A percentile compares a stretch with the other conserved stretches of the same genome.
phyloP scores from a whole-genome alignment of 23 tunicate species.

The Oikopleura vanhoeffeni region DNA sequence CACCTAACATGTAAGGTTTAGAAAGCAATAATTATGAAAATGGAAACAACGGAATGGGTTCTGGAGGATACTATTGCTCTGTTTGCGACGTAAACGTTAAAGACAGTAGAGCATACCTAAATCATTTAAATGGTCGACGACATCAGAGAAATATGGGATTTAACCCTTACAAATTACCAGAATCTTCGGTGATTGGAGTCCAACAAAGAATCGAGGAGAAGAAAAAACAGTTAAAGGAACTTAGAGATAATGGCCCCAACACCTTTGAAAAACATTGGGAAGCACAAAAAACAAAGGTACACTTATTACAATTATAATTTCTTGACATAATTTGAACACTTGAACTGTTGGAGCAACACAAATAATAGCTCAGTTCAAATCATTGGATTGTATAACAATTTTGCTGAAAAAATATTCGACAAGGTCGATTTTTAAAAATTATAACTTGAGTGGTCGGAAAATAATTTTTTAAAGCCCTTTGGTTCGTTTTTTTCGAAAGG shows the following conservation, averaged over 20 bases:
- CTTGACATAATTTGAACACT: too few species aligned
- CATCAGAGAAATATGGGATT: slow-evolving; percentile 14
- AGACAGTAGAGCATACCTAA: background rate
- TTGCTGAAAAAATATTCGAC: too few species aligned
- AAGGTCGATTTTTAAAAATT: too few species aligned
- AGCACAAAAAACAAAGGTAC: background rate
- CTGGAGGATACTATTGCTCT: slow-evolving; percentile 10
- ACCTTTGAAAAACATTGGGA: slow-evolving; percentile 5
- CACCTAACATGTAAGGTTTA: too few species aligned
- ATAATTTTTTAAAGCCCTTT: too few species aligned
- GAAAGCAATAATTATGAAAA: background rate
- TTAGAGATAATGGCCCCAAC: background rate
- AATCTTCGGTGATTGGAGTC: background rate
- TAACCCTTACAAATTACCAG: slow-evolving; percentile 13
- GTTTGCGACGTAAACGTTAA: slow-evolving; percentile 7
- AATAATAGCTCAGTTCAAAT: too few species aligned
- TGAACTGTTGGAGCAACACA: too few species aligned
- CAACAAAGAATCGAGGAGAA: background rate
- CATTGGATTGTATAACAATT: too few species aligned
- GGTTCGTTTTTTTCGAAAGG: too few species aligned
- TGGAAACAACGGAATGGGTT: slow-evolving; percentile 6
- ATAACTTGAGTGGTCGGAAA: too few species aligned
- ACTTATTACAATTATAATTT: too few species aligned
- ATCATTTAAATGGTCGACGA: background rate
- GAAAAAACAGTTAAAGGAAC: background rate